Evolutionary conservation across 2,797 vertebrate genomes (phyloP).

Genomic region (Morelia viridis): DNA sequence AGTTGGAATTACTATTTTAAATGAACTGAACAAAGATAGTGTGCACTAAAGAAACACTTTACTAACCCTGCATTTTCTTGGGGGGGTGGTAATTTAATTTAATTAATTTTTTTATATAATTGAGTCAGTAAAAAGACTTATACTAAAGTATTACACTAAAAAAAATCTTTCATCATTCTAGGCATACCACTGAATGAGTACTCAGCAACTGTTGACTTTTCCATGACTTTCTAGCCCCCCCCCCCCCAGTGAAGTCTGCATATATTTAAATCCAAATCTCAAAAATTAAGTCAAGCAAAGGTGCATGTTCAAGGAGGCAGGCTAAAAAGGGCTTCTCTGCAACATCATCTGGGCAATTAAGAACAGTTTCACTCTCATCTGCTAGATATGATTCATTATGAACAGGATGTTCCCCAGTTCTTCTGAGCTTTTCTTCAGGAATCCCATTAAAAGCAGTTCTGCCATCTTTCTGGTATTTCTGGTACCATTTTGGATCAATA

Average conservation of each 20-base stretch:
- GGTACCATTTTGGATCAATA: not conserved
- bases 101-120: not conserved
- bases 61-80: not conserved
- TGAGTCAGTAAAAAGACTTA: not conserved
- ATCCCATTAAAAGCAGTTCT: not conserved
- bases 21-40: not conserved
- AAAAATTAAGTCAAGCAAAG: not conserved
- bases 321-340: not conserved
- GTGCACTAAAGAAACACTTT: not conserved
- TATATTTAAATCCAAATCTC: not conserved
- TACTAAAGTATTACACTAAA: not conserved
- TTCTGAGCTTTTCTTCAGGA: not conserved
- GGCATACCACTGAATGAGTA: not conserved
- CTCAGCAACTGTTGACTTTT: not conserved
- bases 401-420: not conserved
- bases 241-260: not conserved
- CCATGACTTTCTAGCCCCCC: not conserved
- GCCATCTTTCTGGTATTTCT: not conserved
- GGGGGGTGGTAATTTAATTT: not conserved
- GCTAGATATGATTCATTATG: not conserved
- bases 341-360: not conserved
- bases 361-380: not conserved
- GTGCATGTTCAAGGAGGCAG: not conserved
- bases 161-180: not conserved
- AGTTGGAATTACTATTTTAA: not conserved